These are phyloP conservation scores for Ceryle rudis DNA, from an alignment of 2,797 vertebrate genomes.

Conservation along the genomic window DNA sequence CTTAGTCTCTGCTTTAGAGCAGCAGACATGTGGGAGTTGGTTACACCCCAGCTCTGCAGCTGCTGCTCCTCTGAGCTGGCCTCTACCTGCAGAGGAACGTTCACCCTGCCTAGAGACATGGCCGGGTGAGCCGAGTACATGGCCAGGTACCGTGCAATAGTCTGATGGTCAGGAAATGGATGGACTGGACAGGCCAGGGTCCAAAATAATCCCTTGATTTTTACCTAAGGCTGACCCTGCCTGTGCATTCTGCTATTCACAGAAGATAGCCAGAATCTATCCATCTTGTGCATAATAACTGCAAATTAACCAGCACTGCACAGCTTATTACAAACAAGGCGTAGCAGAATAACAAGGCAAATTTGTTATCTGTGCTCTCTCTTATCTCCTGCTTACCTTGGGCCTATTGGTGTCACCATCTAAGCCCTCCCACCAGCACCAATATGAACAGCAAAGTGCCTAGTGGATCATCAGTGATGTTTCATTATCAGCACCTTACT, in stretches of 20 bases:
- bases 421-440: background rate
- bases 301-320: background rate
- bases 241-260: background rate
- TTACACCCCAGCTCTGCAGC: background rate
- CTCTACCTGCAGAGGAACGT: background rate
- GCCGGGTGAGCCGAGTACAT: background rate
- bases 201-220: background rate
- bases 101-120: background rate
- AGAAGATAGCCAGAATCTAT: background rate
- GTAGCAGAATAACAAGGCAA: background rate
- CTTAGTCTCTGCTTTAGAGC: background rate
- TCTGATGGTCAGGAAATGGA: background rate
- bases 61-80: background rate
- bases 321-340: background rate
- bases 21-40: fast-evolving
- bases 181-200: background rate
- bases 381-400: background rate
- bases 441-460: background rate
- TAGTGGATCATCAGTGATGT: background rate
- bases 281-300: background rate
- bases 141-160: background rate
- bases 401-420: background rate
- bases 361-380: background rate
- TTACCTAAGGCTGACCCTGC: background rate
- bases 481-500: background rate